Conservation (phyloP, 2,797 vertebrate species). For the Sphenodon punctatus region DNA sequence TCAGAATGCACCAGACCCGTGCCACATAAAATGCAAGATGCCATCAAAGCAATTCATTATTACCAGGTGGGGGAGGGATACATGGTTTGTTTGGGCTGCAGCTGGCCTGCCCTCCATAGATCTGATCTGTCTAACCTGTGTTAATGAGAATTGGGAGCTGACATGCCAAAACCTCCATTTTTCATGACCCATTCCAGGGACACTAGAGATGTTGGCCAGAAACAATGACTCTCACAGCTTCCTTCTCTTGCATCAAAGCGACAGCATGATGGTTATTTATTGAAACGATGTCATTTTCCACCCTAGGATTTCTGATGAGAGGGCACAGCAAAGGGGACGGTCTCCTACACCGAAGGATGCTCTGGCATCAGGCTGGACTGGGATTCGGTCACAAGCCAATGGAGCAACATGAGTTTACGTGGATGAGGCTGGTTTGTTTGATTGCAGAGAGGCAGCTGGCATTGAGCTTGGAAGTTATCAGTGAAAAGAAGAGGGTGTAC, state of each 20-base stretch:
- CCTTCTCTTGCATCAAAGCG: neutral
- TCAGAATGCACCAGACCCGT: constrained; percentile 26
- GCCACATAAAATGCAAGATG: neutral
- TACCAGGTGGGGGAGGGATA: neutral
- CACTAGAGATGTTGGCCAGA: neutral
- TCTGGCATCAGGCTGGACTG: neutral
- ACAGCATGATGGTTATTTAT: neutral
- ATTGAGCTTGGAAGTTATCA: neutral
- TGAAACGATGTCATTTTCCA: neutral
- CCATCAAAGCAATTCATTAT: neutral
- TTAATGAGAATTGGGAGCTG: constrained; percentile 15
- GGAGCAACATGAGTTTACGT: neutral
- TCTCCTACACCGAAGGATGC: neutral
- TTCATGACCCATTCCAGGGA: neutral
- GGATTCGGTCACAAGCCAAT: neutral
- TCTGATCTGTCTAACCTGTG: constrained; percentile 6
- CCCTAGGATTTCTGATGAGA: constrained; percentile 14
- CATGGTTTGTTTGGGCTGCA: constrained; percentile 26
- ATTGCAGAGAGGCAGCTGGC: neutral
- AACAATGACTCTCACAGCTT: neutral
- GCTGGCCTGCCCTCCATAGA: neutral
- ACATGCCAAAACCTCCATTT: neutral
- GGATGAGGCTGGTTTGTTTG: neutral
- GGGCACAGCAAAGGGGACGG: neutral
- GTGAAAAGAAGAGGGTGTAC: neutral